Percentiles rank a stretch among this genome's conserved stretches.
Conservation (phyloP, 1,140 invertebrate genomes). For the Homarus americanus region DNA sequence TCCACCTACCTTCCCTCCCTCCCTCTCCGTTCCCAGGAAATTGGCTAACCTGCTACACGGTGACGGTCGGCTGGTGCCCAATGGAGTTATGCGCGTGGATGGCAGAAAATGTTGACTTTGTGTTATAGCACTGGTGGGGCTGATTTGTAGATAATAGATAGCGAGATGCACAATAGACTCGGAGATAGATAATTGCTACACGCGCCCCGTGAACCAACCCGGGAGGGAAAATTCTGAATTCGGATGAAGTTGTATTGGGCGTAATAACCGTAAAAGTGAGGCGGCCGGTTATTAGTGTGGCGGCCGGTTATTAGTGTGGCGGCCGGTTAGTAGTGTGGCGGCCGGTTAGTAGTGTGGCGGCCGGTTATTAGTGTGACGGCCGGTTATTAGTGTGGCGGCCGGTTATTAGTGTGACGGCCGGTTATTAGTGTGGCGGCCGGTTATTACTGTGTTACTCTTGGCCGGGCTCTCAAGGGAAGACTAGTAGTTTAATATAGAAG, state of each 20-base stretch:
- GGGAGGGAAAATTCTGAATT: neutral
- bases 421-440: too few relatives aligned
- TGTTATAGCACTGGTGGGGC: slow-evolving; percentile 54
- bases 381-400: too few relatives aligned
- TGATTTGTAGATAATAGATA: slow-evolving; percentile 64
- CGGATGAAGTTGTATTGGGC: neutral
- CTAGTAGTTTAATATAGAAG: too few relatives aligned
- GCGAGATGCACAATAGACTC: slow-evolving; percentile 40
- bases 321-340: too few relatives aligned
- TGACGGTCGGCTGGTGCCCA: slow-evolving; percentile 12
- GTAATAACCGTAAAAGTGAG: too few relatives aligned
- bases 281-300: too few relatives aligned
- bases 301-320: too few relatives aligned
- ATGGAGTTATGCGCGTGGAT: neutral
- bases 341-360: too few relatives aligned
- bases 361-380: too few relatives aligned
- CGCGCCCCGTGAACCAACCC: neutral
- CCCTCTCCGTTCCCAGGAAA: slow-evolving; percentile 30
- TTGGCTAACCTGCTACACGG: slow-evolving; percentile 29
- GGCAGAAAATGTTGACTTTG: slow-evolving; percentile 59
- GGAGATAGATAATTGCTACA: slow-evolving; percentile 49
- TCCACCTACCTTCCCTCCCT: neutral
- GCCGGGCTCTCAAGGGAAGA: too few relatives aligned
- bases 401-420: too few relatives aligned
- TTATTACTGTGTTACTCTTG: too few relatives aligned